Base-by-base conservation (phyloP, 2,888 invertebrate species). In the Phoenoteleia sp. region DNA sequence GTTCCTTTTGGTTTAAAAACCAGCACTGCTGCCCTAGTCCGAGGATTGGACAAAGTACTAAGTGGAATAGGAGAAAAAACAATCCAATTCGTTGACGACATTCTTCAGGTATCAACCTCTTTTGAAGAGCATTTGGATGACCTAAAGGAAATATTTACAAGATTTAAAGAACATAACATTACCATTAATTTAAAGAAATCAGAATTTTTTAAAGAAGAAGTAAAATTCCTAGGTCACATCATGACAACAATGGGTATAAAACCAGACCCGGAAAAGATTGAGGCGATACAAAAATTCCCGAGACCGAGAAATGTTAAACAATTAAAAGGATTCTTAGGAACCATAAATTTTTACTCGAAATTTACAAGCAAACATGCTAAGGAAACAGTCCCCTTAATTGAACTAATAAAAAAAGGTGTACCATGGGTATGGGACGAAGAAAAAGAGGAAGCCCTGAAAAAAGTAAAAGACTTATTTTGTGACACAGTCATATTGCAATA, bases 401-500 rank as follows among this genome's bases (percentile, higher is more conserved):
- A 49, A 9, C 67, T 87, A 0, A 25, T 87, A 7, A 75, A 75
- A 45, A 82, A 85, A 7, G 74, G 36, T 7, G 15, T 17, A 0
- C 58, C 21, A 42, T 88, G 74, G 60, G 19, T 66, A 27, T 87
- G 81, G 88, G 27, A 3, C 0, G 23, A 36, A 0, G 21, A 72
- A 17, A 42, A 81, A 3, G 52, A 86, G 33, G 11, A 17, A 2
- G 81, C 79, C 1, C 86, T 87, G 56, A 23, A 67, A 3, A 36
- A 25, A 15, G 45, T 80, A 1, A 86, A 86, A 27, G 9, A 45
- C 0, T 7, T 81, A 9, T 88, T 88, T 21, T 52, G 52, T 7
- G 33, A 83, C 2, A n/a, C n/a, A n/a, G n/a, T n/a, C n/a, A n/a
- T n/a, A n/a, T n/a, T n/a, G n/a, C n/a, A n/a, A n/a, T n/a, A n/a